These are phyloP conservation scores for Sterrhoptilus dennistouni DNA, from an alignment of 2,113 vertebrate genomes.

Conservation along the genomic window DNA sequence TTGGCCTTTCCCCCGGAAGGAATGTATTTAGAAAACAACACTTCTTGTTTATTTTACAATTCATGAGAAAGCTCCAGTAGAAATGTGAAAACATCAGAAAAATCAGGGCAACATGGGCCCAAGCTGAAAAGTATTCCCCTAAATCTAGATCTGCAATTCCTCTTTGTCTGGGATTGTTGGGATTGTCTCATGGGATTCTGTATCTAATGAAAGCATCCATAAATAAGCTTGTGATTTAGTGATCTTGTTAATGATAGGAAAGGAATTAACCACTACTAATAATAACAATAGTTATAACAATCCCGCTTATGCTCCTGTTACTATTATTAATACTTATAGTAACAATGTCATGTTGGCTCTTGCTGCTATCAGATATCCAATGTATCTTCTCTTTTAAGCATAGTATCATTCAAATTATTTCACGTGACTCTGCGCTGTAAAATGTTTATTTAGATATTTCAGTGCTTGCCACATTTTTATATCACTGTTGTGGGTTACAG, in stretches of 20 bases:
- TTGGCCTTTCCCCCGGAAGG: too few relatives aligned
- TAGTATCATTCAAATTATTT: not conserved
- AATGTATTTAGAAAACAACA: too few relatives aligned
- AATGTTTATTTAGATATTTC: not conserved
- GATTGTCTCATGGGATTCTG: not conserved
- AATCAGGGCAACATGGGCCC: not conserved
- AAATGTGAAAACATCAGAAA: too few relatives aligned
- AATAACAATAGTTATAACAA: not conserved
- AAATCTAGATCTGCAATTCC: not conserved
- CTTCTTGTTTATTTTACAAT: too few relatives aligned
- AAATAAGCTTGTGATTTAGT: not conserved
- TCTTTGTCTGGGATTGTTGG: not conserved
- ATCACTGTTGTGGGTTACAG: not conserved
- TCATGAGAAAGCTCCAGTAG: too few relatives aligned
- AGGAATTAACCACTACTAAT: not conserved
- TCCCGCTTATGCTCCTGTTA: not conserved
- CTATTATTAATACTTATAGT: not conserved
- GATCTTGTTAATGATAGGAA: not conserved
- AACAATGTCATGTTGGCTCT: not conserved
- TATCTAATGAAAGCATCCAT: not conserved
- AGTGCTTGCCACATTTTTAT: not conserved
- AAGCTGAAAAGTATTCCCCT: not conserved
- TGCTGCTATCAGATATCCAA: not conserved
- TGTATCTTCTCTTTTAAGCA: not conserved
- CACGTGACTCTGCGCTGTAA: not conserved